Percentiles rank a stretch among this genome's conserved stretches.
Conservation (phyloP, 2,888 invertebrate genomes). For the Polydrusus tereticollis region DNA sequence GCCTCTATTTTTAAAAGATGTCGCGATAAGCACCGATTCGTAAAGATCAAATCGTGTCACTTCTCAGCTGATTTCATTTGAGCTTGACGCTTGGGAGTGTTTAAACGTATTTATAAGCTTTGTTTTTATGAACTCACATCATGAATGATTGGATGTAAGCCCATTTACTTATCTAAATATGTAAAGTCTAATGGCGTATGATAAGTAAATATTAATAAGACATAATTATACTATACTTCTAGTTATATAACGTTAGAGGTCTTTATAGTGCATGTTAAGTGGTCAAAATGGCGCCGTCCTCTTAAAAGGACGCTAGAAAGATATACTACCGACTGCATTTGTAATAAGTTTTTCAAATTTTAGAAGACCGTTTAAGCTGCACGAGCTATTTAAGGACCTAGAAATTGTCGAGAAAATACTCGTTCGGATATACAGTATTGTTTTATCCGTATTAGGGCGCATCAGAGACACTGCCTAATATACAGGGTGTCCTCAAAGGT, state of each 20-base stretch:
- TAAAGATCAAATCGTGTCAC: constrained; percentile 2
- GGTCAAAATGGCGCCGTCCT: background rate
- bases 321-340: too few species aligned
- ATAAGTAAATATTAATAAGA: background rate
- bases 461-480: too few species aligned
- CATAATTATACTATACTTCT: background rate
- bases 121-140: background rate
- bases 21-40: constrained; percentile 3
- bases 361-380: too few species aligned
- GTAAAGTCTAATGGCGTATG: background rate
- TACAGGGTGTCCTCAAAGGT: too few species aligned
- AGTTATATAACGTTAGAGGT: background rate
- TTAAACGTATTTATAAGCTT: constrained; percentile 1
- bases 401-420: too few species aligned
- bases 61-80: background rate
- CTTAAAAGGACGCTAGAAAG: constrained; percentile 5
- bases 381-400: too few species aligned
- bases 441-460: too few species aligned
- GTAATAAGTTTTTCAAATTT: too few species aligned
- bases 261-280: background rate
- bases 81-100: background rate
- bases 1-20: constrained; percentile 1
- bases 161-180: constrained; percentile 7
- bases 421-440: too few species aligned
- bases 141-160: constrained; percentile 4